Conservation (phyloP, 2,113 vertebrate genomes). For the Sceloporus tristichus region DNA sequence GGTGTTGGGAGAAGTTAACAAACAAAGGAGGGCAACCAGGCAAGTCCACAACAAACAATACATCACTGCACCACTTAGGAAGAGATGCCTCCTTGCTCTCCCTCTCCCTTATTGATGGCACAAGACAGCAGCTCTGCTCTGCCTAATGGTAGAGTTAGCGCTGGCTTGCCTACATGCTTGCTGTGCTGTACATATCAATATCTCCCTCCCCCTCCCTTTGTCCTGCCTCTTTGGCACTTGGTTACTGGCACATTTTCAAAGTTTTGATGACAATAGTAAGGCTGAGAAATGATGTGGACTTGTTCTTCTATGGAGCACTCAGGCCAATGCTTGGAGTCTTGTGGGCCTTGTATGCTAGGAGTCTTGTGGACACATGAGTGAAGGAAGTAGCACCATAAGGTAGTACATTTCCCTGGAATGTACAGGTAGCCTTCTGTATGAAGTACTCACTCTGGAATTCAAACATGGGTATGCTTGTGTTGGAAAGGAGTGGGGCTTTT, state of each 20-base stretch:
- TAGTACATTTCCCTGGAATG: not conserved
- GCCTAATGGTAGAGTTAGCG: not conserved
- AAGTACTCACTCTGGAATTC: too few relatives aligned
- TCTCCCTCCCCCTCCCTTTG: not conserved
- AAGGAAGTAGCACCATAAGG: too few relatives aligned
- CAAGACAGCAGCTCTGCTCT: not conserved
- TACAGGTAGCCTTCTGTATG: not conserved
- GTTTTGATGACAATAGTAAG: not conserved
- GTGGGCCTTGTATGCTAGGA: not conserved
- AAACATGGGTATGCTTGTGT: not conserved
- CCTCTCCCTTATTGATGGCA: not conserved
- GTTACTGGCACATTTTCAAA: not conserved
- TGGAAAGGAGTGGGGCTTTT: constrained; percentile 9
- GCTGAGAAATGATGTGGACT: not conserved
- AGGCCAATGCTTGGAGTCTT: not conserved
- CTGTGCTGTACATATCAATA: not conserved
- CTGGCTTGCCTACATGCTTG: not conserved
- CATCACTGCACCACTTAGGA: not conserved
- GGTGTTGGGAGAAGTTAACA: not conserved
- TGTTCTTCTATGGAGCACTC: not conserved
- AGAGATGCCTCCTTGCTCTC: not conserved
- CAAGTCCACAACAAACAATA: not conserved
- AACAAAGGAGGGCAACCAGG: not conserved
- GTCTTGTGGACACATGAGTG: not conserved
- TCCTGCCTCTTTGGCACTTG: not conserved